Percentiles rank a stretch among this genome's conserved stretches.
phyloP scores from a whole-genome alignment of 2,113 vertebrate genomes.

The Sterrhoptilus dennistouni region DNA sequence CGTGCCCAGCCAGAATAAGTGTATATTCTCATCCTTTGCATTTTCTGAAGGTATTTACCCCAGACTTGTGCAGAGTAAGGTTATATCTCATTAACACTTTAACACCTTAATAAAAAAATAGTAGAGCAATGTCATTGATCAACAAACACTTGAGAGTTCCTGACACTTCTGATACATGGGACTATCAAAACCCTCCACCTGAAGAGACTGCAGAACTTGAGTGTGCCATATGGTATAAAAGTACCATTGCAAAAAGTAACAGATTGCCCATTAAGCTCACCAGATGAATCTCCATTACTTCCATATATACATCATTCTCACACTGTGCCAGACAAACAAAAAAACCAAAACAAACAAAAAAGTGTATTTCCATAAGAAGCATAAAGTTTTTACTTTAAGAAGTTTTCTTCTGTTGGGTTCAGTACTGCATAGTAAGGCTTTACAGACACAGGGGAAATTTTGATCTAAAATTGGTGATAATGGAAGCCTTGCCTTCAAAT shows the following conservation, averaged over 20 bases:
- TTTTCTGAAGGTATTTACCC: background rate
- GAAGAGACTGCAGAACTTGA: background rate
- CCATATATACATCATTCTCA: background rate
- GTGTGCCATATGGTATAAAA: background rate
- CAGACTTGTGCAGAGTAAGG: background rate
- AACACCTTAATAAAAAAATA: background rate
- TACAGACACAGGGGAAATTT: background rate
- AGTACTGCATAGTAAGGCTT: background rate
- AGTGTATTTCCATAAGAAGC: background rate
- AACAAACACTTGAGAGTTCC: background rate
- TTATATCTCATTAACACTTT: background rate
- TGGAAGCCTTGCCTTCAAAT: background rate
- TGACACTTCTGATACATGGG: background rate
- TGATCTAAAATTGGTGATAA: background rate
- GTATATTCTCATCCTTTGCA: fast-evolving
- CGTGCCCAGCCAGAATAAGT: fast-evolving
- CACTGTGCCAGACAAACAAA: background rate
- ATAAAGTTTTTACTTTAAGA: background rate
- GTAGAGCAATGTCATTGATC: background rate
- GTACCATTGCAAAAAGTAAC: background rate
- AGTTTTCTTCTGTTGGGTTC: background rate
- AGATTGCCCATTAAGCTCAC: constrained; percentile 5
- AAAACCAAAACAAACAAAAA: background rate
- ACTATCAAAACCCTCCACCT: background rate
- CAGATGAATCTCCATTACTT: background rate